Evolutionary conservation across 2,797 vertebrate genomes (phyloP).

Genomic region (Urocyon cinereoargenteus): DNA sequence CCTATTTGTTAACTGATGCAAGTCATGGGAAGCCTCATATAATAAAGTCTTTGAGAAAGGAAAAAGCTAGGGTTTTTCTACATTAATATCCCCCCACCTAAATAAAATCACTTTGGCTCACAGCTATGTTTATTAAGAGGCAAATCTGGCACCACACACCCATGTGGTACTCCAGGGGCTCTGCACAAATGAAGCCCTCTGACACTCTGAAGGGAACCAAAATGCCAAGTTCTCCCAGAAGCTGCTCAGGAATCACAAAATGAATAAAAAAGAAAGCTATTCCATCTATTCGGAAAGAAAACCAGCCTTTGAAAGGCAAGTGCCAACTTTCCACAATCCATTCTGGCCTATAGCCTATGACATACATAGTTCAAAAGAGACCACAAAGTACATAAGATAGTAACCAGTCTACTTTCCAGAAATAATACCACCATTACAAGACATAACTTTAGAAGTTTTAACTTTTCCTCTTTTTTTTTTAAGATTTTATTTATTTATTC

Average conservation of each 20-base stretch:
- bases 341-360: background rate
- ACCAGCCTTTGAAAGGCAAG: background rate
- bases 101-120: background rate
- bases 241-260: background rate
- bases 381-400: background rate
- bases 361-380: background rate
- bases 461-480: background rate
- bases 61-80: background rate
- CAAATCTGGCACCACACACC: background rate
- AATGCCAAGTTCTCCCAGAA: constrained; percentile 14
- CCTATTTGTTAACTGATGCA: constrained; percentile 25
- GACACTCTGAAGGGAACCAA: background rate
- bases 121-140: background rate
- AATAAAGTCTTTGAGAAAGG: background rate
- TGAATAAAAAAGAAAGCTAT: background rate
- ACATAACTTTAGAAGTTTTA: background rate
- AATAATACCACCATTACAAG: background rate
- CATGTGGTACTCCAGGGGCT: background rate
- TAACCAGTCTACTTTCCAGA: background rate
- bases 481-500: no score
- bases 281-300: background rate
- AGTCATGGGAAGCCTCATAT: constrained; percentile 31
- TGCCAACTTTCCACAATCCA: background rate
- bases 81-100: background rate
- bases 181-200: background rate